Conservation (phyloP, 2,888 invertebrate species). For the Drosophila recens region DNA sequence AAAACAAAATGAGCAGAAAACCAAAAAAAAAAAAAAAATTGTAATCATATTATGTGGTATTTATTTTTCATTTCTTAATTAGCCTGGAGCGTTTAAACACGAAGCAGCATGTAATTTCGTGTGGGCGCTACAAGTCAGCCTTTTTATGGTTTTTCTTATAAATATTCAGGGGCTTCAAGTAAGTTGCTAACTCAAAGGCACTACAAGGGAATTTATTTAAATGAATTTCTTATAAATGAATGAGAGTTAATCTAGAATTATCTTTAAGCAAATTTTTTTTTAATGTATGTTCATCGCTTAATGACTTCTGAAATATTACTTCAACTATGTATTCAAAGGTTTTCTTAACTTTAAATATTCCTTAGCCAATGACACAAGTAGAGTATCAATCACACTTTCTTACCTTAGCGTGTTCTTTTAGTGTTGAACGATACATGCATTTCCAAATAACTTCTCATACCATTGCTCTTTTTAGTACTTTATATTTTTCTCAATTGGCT, state of each 20-base stretch:
- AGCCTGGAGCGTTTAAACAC: conserved; percentile 25
- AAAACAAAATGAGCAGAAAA: conserved; percentile 3
- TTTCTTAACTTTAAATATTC: not conserved
- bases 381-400: no score
- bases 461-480: not conserved
- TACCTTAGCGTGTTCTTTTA: no score
- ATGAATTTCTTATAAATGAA: no score
- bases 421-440: no score
- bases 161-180: not conserved
- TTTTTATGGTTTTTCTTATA: conserved; percentile 2
- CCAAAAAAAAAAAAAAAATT: conserved; percentile 20
- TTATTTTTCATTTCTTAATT: conserved; percentile 56
- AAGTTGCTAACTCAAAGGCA: conserved; percentile 4
- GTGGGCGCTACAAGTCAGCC: conserved; percentile 21
- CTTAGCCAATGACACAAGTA: not conserved
- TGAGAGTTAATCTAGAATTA: no score
- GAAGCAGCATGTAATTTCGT: conserved; percentile 1
- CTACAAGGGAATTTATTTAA: not conserved
- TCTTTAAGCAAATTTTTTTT: no score
- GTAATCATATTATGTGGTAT: conserved; percentile 54
- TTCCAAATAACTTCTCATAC: not conserved
- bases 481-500: not conserved
- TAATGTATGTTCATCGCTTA: no score
- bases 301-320: no score
- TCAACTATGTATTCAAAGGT: not conserved